Percentiles rank a stretch among this genome's conserved stretches.
Conservation (phyloP, 2,888 invertebrate species). For the Gastrophysa polygoni region DNA sequence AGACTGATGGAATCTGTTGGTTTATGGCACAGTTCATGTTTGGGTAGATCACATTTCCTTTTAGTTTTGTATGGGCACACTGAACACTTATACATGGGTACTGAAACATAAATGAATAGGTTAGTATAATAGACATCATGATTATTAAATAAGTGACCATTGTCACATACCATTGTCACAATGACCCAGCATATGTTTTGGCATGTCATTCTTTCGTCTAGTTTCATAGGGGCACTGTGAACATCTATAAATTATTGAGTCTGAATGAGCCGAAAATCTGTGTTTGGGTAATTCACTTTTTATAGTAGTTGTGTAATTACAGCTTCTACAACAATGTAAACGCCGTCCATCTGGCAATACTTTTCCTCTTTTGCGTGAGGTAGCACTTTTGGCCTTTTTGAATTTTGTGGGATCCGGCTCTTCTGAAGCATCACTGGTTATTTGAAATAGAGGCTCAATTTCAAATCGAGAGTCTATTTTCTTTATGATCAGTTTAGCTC, state of each 20-base stretch:
- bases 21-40: slow-evolving; percentile 35
- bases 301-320: slow-evolving; percentile 4
- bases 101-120: no score
- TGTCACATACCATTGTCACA: slow-evolving; percentile 35
- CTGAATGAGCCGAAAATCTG: slow-evolving; percentile 12
- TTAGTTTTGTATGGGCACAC: slow-evolving; percentile 38
- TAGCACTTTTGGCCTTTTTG: background rate
- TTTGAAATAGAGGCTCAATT: slow-evolving; percentile 6
- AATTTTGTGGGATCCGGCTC: background rate
- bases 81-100: slow-evolving; percentile 31
- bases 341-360: background rate
- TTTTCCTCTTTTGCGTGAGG: background rate
- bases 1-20: slow-evolving; percentile 23
- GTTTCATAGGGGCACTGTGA: slow-evolving; percentile 41
- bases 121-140: no score
- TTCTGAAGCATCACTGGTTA: background rate
- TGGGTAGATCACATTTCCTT: slow-evolving; percentile 38
- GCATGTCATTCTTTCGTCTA: slow-evolving; percentile 43
- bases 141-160: background rate
- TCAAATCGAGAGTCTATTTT: slow-evolving; percentile 9
- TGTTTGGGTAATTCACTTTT: slow-evolving; percentile 21
- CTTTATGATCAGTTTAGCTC: slow-evolving; percentile 7
- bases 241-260: slow-evolving; percentile 34
- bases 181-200: slow-evolving; percentile 43
- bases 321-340: slow-evolving; percentile 4